phyloP scores from a whole-genome alignment of 2,113 vertebrate species.

The Calyptomena viridis region DNA sequence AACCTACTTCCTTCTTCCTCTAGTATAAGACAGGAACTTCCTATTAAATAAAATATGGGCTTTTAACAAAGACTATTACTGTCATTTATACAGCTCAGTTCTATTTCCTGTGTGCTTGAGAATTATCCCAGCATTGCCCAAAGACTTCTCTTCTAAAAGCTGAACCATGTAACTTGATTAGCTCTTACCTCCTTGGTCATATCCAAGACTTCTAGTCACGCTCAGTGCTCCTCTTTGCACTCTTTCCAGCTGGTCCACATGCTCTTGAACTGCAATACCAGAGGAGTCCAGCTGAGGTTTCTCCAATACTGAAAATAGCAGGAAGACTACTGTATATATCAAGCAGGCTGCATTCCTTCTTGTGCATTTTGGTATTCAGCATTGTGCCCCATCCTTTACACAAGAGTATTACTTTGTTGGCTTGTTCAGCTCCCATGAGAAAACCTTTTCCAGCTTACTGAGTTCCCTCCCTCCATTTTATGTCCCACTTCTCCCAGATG shows the following conservation, averaged over 20 bases:
- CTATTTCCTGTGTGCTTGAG: neutral
- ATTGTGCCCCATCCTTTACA: neutral
- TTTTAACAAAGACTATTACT: neutral
- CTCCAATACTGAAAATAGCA: neutral
- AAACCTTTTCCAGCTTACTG: neutral
- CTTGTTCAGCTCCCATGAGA: neutral
- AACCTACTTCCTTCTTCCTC: neutral
- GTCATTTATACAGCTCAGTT: neutral
- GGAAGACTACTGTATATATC: neutral
- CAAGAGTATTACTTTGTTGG: neutral
- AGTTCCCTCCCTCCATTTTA: neutral
- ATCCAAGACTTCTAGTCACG: neutral
- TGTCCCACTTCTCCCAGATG: neutral
- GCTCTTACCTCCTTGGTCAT: neutral
- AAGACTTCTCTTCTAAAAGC: neutral
- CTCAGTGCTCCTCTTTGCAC: neutral
- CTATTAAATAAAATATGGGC: neutral
- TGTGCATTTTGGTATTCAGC: neutral
- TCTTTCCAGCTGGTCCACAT: neutral
- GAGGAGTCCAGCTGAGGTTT: neutral
- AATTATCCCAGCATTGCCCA: neutral
- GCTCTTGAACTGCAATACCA: neutral
- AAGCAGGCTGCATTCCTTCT: neutral
- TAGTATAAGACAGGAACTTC: neutral
- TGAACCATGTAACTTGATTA: neutral